Evolutionary conservation across 1,140 invertebrate species (phyloP), one percentile per base, ranked within the genome.

Genomic region (Centruroides sculpturatus): DNA sequence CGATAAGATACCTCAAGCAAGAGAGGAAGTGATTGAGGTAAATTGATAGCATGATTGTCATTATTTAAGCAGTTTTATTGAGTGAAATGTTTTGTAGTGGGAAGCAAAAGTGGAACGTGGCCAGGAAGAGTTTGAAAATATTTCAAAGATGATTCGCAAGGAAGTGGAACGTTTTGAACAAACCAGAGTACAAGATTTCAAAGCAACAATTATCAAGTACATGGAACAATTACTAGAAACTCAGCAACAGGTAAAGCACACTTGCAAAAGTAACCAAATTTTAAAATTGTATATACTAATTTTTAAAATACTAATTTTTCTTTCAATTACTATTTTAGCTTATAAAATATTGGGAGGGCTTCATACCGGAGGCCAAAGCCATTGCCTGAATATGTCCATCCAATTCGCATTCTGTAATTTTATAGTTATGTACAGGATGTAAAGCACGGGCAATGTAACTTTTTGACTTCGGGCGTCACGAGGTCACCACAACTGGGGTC

Each of bases 71-170:
- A 41, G 41, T 41, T 41, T 5, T 8, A 41, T 41, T 61, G 50
- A 58, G 52, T 41, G 11, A 49, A 63, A 57, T 59, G 36, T 68
- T 64, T 71, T 69, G 5, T 69, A 93, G 81, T 97, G 91, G 89
- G 92, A 97, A 72, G 80, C 87, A 1, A 97, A 97, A 76, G 92
- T 98, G 8, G 92, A 97, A 69, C 82, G 92, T 66, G 89, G 92
- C 8, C 90, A 98, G 72, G 89, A 96, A 70, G 92, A 97, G 70
- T 99, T 99, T 76, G 87, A 97, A 71, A 85, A 86, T 68, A 97
- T 99, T 71, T 98, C 93, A 1, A 84, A 85, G 66, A 91, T 91
- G 75, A 98, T 99, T 65, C 92, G 96, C 71, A 87, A 88, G 61
- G 96, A 99, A 76, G 82, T 98, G 72, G 89, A 94, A 66, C 79